Percentiles rank a stretch among this genome's conserved stretches.
These are phyloP conservation scores for Peromyscus attwateri DNA, from an alignment of 2,797 vertebrate genomes.

Conservation along the genomic window DNA sequence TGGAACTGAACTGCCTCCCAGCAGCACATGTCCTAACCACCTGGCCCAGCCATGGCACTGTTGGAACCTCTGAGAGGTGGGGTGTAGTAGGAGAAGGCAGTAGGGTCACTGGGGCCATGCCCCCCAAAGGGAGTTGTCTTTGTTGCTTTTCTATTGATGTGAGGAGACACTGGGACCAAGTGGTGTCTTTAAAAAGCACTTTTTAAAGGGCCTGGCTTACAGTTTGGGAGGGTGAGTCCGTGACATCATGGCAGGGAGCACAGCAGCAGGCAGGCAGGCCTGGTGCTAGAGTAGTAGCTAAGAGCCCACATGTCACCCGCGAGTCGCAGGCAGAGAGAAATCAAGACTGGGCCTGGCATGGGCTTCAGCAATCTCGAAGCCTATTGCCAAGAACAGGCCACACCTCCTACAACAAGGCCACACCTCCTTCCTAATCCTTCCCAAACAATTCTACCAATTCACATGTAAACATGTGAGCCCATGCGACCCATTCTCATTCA, in stretches of 20 bases:
- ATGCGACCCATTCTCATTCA: neutral
- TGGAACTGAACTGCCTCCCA: neutral
- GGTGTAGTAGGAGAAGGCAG: too few relatives aligned
- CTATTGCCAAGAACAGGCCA: neutral
- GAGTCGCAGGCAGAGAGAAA: neutral
- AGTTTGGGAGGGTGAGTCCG: neutral
- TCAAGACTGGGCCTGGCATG: too few relatives aligned
- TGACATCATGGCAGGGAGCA: neutral
- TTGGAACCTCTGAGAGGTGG: neutral
- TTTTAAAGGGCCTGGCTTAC: neutral
- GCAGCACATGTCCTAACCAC: too few relatives aligned
- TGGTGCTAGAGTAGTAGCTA: neutral
- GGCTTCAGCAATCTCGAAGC: neutral
- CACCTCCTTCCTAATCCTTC: neutral
- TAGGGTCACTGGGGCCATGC: too few relatives aligned
- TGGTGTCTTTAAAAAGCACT: neutral
- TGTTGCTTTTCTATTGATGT: neutral
- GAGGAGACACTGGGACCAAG: neutral
- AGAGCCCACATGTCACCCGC: too few relatives aligned
- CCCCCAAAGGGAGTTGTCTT: neutral
- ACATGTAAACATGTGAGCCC: neutral
- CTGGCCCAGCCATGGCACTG: neutral
- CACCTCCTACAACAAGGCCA: neutral
- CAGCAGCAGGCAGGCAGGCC: neutral
- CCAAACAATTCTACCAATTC: neutral